Evolutionary conservation across 2,113 vertebrate species (phyloP).

Genomic region (Emydocephalus ijimae): DNA sequence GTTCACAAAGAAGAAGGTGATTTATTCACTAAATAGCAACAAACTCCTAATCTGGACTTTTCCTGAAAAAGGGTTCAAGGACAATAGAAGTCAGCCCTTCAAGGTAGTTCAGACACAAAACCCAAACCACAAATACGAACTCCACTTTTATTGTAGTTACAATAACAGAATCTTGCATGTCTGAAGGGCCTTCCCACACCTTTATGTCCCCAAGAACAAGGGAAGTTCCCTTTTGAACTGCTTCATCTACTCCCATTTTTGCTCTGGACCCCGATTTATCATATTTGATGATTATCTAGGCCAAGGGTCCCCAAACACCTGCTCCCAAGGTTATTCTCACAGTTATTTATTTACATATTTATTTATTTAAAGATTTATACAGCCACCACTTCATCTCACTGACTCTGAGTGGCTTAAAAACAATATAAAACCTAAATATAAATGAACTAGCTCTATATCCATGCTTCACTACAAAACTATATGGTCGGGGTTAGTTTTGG

Average conservation of each 20-base stretch:
- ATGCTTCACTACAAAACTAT: too few relatives aligned
- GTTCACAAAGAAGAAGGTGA: conserved; percentile 47
- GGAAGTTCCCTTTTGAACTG: not conserved
- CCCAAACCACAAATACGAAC: not conserved
- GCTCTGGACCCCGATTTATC: not conserved
- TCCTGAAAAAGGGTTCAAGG: not conserved
- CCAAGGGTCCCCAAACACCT: not conserved
- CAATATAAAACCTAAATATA: too few relatives aligned
- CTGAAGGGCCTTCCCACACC: not conserved
- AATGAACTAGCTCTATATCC: too few relatives aligned
- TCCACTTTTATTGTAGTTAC: conserved; percentile 6
- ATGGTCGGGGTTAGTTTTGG: too few relatives aligned
- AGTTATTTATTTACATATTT: too few relatives aligned
- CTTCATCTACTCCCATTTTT: not conserved
- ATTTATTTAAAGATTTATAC: too few relatives aligned
- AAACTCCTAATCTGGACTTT: not conserved
- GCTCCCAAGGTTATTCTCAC: too few relatives aligned
- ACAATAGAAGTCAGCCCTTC: not conserved
- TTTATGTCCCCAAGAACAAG: not conserved
- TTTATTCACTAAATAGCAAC: conserved; percentile 36
- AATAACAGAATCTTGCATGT: conserved; percentile 26
- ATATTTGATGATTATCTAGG: not conserved
- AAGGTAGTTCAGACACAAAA: not conserved
- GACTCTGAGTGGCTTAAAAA: too few relatives aligned
- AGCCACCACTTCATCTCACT: too few relatives aligned